Evolutionary conservation across 2,888 invertebrate genomes (phyloP), one percentile per base, ranked within the genome.

Genomic region (Rhagonycha fulva): DNA sequence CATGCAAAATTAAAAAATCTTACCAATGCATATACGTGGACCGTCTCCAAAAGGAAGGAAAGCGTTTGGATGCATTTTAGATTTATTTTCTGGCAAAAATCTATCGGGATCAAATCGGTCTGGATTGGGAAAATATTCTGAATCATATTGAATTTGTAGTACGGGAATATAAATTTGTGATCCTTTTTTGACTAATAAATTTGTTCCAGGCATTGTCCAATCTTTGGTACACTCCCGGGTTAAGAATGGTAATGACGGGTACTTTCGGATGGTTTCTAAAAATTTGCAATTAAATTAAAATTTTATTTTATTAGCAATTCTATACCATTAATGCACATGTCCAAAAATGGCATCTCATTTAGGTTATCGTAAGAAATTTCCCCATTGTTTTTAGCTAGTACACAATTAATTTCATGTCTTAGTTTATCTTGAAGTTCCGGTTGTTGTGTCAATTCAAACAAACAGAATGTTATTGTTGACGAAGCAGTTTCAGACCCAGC

Each of bases 91-190:
- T 5, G 88, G 85, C 0, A 88, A 84, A 84, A 92, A 93, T 78
- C 92, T 87, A 19, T 92, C 91, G 0, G 93, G 93, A 70, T 90
- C 89, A 78, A 93, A 93, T 30, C 88, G 87, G 0, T 91, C 88
- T 0, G 93, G 93, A 11, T 93, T 88, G 0, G 91, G 90, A 73
- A 82, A 84, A 74, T 82, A 82, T 72, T 84, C 83, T 7, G 83
- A 82, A 77, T 84, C 84, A 30, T 80, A 78, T 10, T 84, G 84
- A 14, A 85, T 77, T 9, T 83, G 84, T 67, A 82, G 76, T 71
- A 81, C 81, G 0, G 82, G 77, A 26, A 85, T 79, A 62, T 81
- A 32, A 3, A 84, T 80, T 11, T 79, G 76, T 1, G 79, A 80
- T 3, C 79, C 81, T 69, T 82, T 81, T 74, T 84, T 81, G 14